Conservation (phyloP, 2,797 vertebrate genomes). For the Linurgus olivaceus region DNA sequence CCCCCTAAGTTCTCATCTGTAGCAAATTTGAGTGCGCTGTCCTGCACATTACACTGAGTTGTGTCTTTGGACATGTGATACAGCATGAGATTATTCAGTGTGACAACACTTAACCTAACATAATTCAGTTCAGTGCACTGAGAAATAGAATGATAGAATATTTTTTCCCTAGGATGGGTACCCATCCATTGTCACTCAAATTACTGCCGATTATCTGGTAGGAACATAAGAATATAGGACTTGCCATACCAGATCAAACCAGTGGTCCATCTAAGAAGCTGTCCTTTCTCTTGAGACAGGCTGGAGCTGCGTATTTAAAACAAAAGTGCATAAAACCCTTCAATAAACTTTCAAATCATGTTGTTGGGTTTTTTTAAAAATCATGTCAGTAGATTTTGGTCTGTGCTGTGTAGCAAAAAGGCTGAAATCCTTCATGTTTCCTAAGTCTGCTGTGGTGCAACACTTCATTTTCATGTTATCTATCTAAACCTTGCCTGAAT, state of each 20-base stretch:
- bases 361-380: background rate
- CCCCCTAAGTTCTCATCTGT: background rate
- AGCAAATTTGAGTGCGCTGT: background rate
- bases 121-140: conserved; percentile 58
- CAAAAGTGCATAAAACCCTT: background rate
- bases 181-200: conserved; percentile 32
- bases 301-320: background rate
- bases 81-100: conserved; percentile 47
- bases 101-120: conserved; percentile 62
- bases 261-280: background rate
- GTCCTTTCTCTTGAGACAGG: background rate
- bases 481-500: conserved; percentile 6
- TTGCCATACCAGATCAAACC: conserved; percentile 12
- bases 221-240: background rate
- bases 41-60: background rate
- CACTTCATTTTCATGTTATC: conserved; percentile 15
- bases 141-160: conserved; percentile 19
- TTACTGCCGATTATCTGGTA: background rate
- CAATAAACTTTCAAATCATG: background rate
- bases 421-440: background rate
- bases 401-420: background rate
- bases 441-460: background rate
- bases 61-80: conserved; percentile 25
- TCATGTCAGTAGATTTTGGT: background rate
- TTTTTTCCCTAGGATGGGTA: background rate